Conservation (phyloP, 2,797 vertebrate species). For the Halcyon leucocephala region DNA sequence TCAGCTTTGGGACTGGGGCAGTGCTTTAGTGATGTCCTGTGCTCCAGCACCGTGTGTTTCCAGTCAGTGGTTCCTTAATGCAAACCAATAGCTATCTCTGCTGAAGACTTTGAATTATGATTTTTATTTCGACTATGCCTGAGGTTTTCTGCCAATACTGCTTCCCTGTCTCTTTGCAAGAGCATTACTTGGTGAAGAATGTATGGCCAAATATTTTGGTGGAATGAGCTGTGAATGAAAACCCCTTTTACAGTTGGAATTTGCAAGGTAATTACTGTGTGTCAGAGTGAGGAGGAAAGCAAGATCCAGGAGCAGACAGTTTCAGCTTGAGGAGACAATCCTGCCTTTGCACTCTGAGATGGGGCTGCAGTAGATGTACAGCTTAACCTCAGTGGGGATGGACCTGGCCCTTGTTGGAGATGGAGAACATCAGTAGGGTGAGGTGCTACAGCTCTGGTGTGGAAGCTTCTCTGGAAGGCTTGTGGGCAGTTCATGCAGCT, state of each 20-base stretch:
- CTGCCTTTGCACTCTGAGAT: not conserved
- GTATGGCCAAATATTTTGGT: not conserved
- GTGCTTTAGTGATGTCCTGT: not conserved
- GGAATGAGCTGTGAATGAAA: not conserved
- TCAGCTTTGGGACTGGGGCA: not conserved
- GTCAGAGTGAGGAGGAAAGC: not conserved
- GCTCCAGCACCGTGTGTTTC: too few species aligned
- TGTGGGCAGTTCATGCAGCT: not conserved
- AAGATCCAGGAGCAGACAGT: not conserved
- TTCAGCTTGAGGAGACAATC: not conserved
- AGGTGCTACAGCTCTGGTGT: not conserved
- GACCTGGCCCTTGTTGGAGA: not conserved
- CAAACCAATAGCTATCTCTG: not conserved
- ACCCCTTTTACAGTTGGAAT: not conserved
- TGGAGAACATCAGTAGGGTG: accelerated
- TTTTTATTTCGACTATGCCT: not conserved
- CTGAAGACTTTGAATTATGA: not conserved
- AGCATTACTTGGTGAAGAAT: not conserved
- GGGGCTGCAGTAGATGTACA: not conserved
- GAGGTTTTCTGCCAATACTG: not conserved
- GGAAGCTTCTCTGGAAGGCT: not conserved
- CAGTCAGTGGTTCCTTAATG: not conserved
- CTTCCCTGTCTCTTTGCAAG: not conserved
- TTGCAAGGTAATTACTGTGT: not conserved
- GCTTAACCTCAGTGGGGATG: not conserved